phyloP scores from a whole-genome alignment of 2,888 invertebrate species.

The Tillus elongatus region DNA sequence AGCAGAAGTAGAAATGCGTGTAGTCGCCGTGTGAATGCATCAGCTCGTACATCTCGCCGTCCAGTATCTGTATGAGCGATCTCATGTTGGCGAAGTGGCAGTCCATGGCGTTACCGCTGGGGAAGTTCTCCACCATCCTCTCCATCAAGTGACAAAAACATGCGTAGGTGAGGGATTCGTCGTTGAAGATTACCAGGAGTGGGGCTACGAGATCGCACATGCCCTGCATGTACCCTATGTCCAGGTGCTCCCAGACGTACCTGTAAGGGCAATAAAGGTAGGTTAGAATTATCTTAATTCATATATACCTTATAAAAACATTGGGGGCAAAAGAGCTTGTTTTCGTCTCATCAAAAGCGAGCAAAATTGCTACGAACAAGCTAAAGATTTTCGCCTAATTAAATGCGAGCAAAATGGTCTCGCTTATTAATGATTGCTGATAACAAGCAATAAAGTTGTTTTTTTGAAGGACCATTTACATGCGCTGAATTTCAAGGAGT shows the following conservation, averaged over 20 bases:
- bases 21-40: constrained; percentile 94
- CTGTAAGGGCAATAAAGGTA: too few relatives aligned
- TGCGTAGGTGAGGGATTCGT: constrained; percentile 84
- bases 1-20: constrained; percentile 96
- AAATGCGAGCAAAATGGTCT: too few relatives aligned
- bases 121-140: constrained; percentile 84
- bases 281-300: too few relatives aligned
- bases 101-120: constrained; percentile 90
- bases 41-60: constrained; percentile 86
- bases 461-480: too few relatives aligned
- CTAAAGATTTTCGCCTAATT: too few relatives aligned
- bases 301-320: too few relatives aligned
- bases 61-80: constrained; percentile 78
- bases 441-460: too few relatives aligned
- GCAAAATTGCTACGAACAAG: too few relatives aligned
- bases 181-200: constrained; percentile 81
- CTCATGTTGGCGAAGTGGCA: constrained; percentile 93
- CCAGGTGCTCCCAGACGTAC: constrained; percentile 94
- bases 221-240: constrained; percentile 92
- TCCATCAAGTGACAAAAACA: constrained; percentile 88
- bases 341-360: neutral
- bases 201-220: constrained; percentile 96
- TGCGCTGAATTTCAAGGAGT: too few relatives aligned
- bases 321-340: neutral
- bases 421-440: too few relatives aligned